Percentiles rank a stretch among this genome's conserved stretches.
phyloP scores from a whole-genome alignment of 2,797 vertebrate genomes.

The Onychomys torridus region DNA sequence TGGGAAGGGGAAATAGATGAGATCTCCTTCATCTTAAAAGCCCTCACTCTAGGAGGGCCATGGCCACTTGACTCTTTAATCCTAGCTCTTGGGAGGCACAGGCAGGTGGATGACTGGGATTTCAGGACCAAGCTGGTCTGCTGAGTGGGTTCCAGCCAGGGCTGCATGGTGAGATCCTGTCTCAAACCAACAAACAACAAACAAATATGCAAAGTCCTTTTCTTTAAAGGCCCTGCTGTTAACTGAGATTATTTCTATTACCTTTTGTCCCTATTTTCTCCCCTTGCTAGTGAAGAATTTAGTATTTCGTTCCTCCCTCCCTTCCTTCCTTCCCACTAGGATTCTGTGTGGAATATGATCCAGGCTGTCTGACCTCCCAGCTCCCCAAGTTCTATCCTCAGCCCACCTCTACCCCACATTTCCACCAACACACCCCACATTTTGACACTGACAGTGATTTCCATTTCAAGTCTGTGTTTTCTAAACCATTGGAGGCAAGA shows the following conservation, averaged over 20 bases:
- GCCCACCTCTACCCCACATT: not conserved
- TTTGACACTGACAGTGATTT: not conserved
- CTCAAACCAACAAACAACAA: no score
- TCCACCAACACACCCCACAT: not conserved
- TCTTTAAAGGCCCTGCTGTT: not conserved
- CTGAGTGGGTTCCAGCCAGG: not conserved
- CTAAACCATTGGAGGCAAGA: not conserved
- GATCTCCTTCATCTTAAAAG: not conserved
- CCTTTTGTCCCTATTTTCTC: rapidly evolving
- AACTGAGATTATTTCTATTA: not conserved
- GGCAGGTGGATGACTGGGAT: not conserved
- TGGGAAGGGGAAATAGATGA: no score
- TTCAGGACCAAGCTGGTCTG: no score
- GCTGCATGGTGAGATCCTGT: not conserved
- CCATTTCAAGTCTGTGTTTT: not conserved
- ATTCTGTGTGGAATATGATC: not conserved
- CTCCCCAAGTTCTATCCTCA: not conserved
- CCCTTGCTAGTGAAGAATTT: not conserved
- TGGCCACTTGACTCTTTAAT: not conserved
- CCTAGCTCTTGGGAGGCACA: not conserved
- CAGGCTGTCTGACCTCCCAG: not conserved
- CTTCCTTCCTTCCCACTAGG: not conserved
- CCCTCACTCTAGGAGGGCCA: not conserved
- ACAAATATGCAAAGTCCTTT: not conserved
- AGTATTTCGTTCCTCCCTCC: not conserved